phyloP scores from a whole-genome alignment of 2,888 invertebrate species.

The Liopterus haemorrhoidalis region DNA sequence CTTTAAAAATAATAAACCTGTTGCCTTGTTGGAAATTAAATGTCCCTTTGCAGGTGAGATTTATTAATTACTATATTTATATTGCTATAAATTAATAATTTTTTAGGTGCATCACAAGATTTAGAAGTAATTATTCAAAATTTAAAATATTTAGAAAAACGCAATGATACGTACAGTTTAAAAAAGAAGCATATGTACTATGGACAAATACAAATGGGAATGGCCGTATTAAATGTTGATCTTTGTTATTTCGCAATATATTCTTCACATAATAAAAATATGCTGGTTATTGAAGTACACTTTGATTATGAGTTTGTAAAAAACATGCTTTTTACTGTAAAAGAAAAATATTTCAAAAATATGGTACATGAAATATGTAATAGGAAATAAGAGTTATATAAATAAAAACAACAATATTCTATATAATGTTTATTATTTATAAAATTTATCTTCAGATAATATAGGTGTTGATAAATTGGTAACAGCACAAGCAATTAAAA shows the following conservation, averaged over 20 bases:
- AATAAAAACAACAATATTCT: background rate
- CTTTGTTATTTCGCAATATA: slow-evolving; percentile 6
- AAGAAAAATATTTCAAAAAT: slow-evolving; percentile 2
- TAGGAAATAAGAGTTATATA: slow-evolving; percentile 1
- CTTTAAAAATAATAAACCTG: too few species aligned
- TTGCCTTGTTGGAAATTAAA: too few species aligned
- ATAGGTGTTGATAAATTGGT: slow-evolving; percentile 16
- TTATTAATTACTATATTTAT: too few species aligned
- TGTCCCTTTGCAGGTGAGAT: too few species aligned
- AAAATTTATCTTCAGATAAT: slow-evolving; percentile 8
- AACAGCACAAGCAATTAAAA: slow-evolving; percentile 15
- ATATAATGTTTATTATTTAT: background rate
- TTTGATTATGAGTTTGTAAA: slow-evolving; percentile 6
- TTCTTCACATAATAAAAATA: slow-evolving; percentile 1
- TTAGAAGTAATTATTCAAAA: slow-evolving; percentile 2
- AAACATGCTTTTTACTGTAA: slow-evolving; percentile 2
- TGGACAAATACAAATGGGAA: slow-evolving; percentile 12
- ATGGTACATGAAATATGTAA: slow-evolving; percentile 1
- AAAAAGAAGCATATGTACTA: slow-evolving; percentile 15
- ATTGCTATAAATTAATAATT: slow-evolving; percentile 3
- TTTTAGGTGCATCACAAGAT: background rate
- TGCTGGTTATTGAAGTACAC: slow-evolving; percentile 3
- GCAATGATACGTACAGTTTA: background rate
- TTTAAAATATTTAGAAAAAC: background rate
- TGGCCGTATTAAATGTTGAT: slow-evolving; percentile 6